Evolutionary conservation across 1,140 invertebrate genomes (phyloP).

Genomic region (Pentalonia nigronervosa): DNA sequence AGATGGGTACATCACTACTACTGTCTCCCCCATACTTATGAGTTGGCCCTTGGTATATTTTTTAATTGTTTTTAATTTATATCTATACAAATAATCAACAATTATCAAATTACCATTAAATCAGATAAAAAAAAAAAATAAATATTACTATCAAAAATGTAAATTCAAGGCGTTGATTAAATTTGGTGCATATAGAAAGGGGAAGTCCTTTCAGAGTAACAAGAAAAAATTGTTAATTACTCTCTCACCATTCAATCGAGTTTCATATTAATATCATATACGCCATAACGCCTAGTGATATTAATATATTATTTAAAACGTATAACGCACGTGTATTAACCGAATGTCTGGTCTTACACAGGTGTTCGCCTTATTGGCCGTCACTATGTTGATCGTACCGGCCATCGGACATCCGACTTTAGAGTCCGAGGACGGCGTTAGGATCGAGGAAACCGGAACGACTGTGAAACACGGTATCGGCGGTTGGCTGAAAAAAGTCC

Average conservation of each 20-base stretch:
- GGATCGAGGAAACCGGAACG: neutral
- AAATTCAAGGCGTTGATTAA: neutral
- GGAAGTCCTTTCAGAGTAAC: neutral
- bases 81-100: neutral
- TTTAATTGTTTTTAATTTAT: neutral
- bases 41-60: neutral
- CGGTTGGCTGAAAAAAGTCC: neutral
- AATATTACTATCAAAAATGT: neutral
- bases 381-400: neutral
- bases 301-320: no score
- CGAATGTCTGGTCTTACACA: neutral
- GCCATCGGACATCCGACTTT: neutral
- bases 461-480: neutral
- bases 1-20: neutral
- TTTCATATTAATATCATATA: neutral
- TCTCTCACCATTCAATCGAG: neutral
- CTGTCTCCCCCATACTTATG: no score
- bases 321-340: neutral
- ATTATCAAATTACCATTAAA: neutral
- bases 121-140: neutral
- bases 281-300: no score
- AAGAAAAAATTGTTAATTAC: neutral
- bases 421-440: no score
- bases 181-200: neutral
- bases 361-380: slow-evolving; percentile 4